Evolutionary conservation across 2,797 vertebrate genomes (phyloP).

Genomic region (Zalophus californianus): DNA sequence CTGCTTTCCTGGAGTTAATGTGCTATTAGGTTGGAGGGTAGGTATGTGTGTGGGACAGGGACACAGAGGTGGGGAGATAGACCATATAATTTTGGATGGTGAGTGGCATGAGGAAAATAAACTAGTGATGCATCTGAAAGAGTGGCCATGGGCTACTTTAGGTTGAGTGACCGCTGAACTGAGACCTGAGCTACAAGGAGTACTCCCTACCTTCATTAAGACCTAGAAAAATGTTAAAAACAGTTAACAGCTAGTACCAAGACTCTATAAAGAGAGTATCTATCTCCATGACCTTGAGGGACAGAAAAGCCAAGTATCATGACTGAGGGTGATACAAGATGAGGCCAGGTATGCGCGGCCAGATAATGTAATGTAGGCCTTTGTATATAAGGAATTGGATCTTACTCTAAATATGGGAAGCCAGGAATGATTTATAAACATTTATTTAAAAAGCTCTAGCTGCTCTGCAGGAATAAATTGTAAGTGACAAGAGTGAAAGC

Average conservation of each 20-base stretch:
- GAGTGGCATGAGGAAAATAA: background rate
- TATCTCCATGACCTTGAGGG: background rate
- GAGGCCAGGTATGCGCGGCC: background rate
- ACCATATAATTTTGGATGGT: conserved; percentile 7
- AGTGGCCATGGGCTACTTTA: background rate
- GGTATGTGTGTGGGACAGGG: background rate
- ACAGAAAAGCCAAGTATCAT: background rate
- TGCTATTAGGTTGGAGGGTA: background rate
- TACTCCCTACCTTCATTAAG: background rate
- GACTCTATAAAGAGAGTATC: background rate
- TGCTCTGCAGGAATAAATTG: background rate
- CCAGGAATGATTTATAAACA: conserved; percentile 3
- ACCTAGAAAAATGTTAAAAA: conserved; percentile 8
- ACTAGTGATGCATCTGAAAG: background rate
- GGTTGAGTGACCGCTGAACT: background rate
- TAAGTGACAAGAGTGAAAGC: background rate
- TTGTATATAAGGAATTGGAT: background rate
- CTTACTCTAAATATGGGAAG: conserved; percentile 16
- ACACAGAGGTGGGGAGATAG: background rate
- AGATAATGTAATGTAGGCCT: background rate
- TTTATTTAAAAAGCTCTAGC: background rate
- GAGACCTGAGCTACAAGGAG: background rate
- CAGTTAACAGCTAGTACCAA: background rate
- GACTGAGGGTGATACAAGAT: background rate
- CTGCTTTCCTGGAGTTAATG: background rate